Base-by-base conservation (phyloP, 2,888 invertebrate species). In the Limnephilus auricula region DNA sequence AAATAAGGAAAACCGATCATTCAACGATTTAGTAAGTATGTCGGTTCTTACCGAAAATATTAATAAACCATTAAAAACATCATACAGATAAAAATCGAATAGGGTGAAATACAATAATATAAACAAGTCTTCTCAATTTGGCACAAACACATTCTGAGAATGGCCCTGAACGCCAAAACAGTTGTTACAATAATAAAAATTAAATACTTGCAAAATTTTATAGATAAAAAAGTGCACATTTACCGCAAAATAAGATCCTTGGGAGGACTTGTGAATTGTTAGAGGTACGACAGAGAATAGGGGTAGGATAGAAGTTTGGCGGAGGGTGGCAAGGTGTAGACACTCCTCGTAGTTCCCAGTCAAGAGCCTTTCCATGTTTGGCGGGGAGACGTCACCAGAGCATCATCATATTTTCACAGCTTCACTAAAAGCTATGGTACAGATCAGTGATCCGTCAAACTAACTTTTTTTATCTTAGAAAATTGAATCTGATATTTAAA, bases 311-410 rank as follows among this genome's bases (percentile, higher is more conserved):
- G 65, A 9, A 25, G 65, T 25, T 25, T 65, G 65, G 25, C 6
- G 25, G 25, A n/a, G 65, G 65, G 50, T 65, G 50, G 50, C 25
- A 0, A 65, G 18, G 18, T 65, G 65, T 5, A 65, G 65, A 65
- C 25, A 65, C 65, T 65, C 65, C 25, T 65, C 65, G 25, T 65
- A 65, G 65, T 80, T 80, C 78, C 79, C 85, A 79, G 86, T 40
- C 79, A 79, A 92, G 80, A 92, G 92, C 85, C 40, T 92, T 92
- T 90, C 80, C 92, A 40, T 92, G 92, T 92, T 90, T 78, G 65
- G 84, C 90, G 84, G 79, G n/a, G 50, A 88, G 90, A 83, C 90
- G 92, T 87, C 92, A 90, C 90, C 32, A 78, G 79, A 91, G 91
- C 91, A 45, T 89, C 89, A 84, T 91, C 91, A 91, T 91, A 91